Conservation (phyloP, 1,140 invertebrate species). For the Drosophila orena region DNA sequence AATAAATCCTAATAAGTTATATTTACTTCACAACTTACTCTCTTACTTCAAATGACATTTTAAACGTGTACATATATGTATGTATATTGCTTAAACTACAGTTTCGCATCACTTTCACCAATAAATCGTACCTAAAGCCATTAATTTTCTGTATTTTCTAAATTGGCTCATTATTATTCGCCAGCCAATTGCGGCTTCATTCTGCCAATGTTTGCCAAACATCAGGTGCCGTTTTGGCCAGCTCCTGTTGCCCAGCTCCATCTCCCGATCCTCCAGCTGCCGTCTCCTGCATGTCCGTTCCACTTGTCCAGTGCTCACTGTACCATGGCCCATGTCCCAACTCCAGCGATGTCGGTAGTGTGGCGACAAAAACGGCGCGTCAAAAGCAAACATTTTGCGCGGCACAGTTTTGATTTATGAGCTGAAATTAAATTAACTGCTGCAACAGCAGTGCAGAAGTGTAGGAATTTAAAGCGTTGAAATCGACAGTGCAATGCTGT, state of each 20-base stretch:
- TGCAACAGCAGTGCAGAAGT: constrained; percentile 43
- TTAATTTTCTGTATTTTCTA: background rate
- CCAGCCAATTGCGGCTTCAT: constrained; percentile 1
- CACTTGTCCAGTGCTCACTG: constrained; percentile 41
- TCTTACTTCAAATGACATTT: too few relatives aligned
- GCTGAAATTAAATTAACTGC: constrained; percentile 83
- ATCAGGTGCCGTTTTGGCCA: constrained; percentile 52
- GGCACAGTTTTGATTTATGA: constrained; percentile 84
- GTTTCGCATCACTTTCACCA: too few relatives aligned
- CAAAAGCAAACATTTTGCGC: constrained; percentile 83
- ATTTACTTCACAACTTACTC: too few relatives aligned
- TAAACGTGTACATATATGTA: too few relatives aligned
- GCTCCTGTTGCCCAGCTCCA: constrained; percentile 8
- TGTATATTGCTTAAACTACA: too few relatives aligned
- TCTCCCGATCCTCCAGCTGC: constrained; percentile 16
- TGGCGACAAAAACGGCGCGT: constrained; percentile 79
- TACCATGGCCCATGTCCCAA: constrained; percentile 2
- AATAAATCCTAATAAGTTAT: too few relatives aligned
- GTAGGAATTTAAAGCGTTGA: constrained; percentile 77
- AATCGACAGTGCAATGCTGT: constrained; percentile 41
- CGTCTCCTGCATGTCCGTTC: constrained; percentile 11
- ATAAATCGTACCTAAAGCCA: background rate
- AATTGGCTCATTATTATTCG: constrained; percentile 1
- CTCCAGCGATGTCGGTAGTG: constrained; percentile 28
- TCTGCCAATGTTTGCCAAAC: constrained; percentile 70